phyloP scores from a whole-genome alignment of 2,113 vertebrate species.

The Leptosomus discolor region DNA sequence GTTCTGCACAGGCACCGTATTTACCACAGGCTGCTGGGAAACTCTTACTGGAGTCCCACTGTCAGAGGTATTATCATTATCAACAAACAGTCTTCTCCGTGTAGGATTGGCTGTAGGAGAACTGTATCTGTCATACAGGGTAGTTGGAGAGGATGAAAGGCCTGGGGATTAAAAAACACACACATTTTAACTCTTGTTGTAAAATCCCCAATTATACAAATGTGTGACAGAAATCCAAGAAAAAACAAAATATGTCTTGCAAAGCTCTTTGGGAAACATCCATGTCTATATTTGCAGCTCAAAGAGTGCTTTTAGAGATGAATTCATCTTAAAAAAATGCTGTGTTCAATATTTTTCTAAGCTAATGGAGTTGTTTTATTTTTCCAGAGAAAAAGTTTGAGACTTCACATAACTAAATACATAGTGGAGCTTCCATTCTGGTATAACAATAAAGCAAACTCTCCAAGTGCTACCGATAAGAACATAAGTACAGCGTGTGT shows the following conservation, averaged over 20 bases:
- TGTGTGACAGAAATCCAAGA: neutral
- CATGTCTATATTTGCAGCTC: neutral
- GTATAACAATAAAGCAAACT: neutral
- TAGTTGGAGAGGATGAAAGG: slow-evolving; percentile 64
- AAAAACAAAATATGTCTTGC: neutral
- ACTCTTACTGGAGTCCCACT: slow-evolving; percentile 30
- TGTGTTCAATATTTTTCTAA: neutral
- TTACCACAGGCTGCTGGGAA: slow-evolving; percentile 67
- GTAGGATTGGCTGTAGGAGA: slow-evolving; percentile 78
- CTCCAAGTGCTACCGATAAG: neutral
- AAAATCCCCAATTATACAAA: neutral
- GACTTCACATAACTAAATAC: neutral
- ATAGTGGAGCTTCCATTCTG: neutral
- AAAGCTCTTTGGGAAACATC: neutral
- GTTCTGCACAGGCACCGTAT: slow-evolving; percentile 71
- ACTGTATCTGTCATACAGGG: slow-evolving; percentile 82
- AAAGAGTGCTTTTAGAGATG: neutral
- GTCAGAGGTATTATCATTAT: slow-evolving; percentile 54
- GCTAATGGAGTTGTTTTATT: neutral
- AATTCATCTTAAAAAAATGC: neutral
- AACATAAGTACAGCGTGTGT: rapidly evolving
- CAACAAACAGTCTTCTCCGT: slow-evolving; percentile 76
- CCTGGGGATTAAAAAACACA: neutral
- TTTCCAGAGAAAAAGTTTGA: neutral
- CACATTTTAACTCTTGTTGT: neutral